A percentile compares a stretch with the other conserved stretches of the same genome.
Conservation (phyloP, 2,888 invertebrate genomes). For the Orchesellides sinensis region DNA sequence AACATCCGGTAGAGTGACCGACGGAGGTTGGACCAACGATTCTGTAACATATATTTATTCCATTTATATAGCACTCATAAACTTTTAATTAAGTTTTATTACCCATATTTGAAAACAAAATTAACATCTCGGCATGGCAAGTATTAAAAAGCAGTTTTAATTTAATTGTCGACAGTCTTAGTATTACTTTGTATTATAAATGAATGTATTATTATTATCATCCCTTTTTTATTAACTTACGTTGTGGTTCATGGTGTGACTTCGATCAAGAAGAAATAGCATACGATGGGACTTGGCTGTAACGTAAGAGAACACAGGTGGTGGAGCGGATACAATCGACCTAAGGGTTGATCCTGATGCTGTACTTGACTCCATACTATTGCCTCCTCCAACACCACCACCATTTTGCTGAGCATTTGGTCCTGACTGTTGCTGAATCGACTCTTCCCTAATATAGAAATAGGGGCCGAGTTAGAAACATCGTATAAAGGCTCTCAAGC, state of each 20-base stretch:
- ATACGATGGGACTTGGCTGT: constrained; percentile 74
- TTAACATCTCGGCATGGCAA: no score
- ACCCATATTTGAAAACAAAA: no score
- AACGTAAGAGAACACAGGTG: constrained; percentile 72
- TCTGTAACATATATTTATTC: constrained; percentile 60
- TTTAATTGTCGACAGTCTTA: no score
- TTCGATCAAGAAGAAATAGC: constrained; percentile 74
- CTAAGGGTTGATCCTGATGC: constrained; percentile 67
- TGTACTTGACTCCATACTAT: constrained; percentile 64
- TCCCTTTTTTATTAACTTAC: no score
- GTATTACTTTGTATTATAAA: no score
- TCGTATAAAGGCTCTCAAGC: constrained; percentile 11
- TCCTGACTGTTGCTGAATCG: constrained; percentile 37
- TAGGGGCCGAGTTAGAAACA: constrained; percentile 59
- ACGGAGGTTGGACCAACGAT: constrained; percentile 75
- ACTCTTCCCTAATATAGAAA: constrained; percentile 73
- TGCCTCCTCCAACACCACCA: not conserved
- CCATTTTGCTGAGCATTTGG: constrained; percentile 21
- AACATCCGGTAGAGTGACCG: constrained; percentile 74
- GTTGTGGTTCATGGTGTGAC: constrained; percentile 73
- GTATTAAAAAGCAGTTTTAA: not conserved
- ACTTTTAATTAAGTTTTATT: constrained; percentile 7
- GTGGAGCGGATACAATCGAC: constrained; percentile 71
- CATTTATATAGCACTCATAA: constrained; percentile 1
- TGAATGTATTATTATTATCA: no score